Evolutionary conservation across 2,113 vertebrate species (phyloP).

Genomic region (Leptobrachium ailaonicum): DNA sequence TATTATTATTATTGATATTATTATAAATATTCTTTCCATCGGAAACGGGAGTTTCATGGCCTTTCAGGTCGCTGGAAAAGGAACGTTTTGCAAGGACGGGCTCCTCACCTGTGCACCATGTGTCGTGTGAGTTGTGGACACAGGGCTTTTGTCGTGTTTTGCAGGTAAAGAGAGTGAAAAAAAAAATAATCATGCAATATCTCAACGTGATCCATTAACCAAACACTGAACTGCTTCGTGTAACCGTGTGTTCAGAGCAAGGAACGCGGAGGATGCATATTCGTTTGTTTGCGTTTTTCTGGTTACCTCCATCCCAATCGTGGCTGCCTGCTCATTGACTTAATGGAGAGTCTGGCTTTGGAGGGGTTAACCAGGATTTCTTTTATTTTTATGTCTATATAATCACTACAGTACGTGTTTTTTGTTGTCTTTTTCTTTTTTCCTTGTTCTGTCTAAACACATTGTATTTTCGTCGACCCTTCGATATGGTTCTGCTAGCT

Average conservation of each 20-base stretch:
- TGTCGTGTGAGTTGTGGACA: slow-evolving; percentile 75
- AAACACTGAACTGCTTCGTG: neutral
- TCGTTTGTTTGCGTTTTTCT: neutral
- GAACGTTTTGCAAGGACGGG: slow-evolving; percentile 76
- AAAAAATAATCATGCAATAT: slow-evolving; percentile 65
- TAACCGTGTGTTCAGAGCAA: neutral
- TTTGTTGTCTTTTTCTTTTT: neutral
- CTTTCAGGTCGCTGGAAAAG: slow-evolving; percentile 80
- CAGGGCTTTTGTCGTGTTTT: slow-evolving; percentile 75
- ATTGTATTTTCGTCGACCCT: slow-evolving; percentile 33
- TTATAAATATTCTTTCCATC: slow-evolving; percentile 64
- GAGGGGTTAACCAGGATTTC: slow-evolving; percentile 31
- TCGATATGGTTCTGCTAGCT: slow-evolving; percentile 39
- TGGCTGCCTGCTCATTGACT: neutral
- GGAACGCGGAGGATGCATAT: neutral
- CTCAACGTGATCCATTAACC: slow-evolving; percentile 71
- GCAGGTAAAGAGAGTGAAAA: slow-evolving; percentile 61
- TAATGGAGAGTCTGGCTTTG: slow-evolving; percentile 2
- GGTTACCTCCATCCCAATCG: slow-evolving; percentile 8
- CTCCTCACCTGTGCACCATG: slow-evolving; percentile 76
- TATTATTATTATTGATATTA: slow-evolving; percentile 57
- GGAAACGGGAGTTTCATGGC: slow-evolving; percentile 80
- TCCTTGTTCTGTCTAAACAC: slow-evolving; percentile 11
- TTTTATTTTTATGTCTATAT: slow-evolving; percentile 44
- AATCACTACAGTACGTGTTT: slow-evolving; percentile 40